phyloP scores from a whole-genome alignment of 2,797 vertebrate species.

The Pangasius mekongensis region DNA sequence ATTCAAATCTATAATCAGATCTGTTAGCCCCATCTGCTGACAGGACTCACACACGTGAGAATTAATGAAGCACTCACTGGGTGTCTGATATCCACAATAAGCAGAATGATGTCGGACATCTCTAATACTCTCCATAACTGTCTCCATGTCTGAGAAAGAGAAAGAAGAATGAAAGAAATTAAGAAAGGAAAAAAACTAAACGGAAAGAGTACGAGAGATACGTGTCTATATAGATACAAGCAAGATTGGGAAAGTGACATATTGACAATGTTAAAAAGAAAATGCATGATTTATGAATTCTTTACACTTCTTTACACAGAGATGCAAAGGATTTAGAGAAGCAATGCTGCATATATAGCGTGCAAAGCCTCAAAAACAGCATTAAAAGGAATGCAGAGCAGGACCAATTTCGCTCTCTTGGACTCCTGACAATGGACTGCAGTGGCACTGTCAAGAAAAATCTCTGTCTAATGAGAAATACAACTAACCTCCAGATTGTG shows the following conservation, averaged over 20 bases:
- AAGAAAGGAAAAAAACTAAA: not conserved
- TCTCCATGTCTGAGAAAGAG: slow-evolving; percentile 85
- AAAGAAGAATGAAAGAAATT: not conserved
- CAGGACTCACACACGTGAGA: not conserved
- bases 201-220: not conserved
- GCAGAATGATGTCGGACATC: slow-evolving; percentile 90
- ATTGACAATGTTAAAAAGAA: not conserved
- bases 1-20: not conserved
- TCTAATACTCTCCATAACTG: slow-evolving; percentile 94
- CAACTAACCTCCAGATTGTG: slow-evolving; percentile 89
- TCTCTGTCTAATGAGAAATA: not conserved
- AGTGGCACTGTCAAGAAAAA: not conserved
- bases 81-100: slow-evolving; percentile 91
- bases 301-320: not conserved
- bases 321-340: not conserved
- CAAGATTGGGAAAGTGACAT: not conserved
- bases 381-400: not conserved
- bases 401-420: not conserved
- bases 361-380: not conserved
- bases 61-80: slow-evolving; percentile 76
- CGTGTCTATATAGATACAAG: not conserved
- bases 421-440: not conserved
- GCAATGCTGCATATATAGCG: not conserved
- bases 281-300: not conserved
- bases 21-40: slow-evolving; percentile 22